A percentile compares a stretch with the other conserved stretches of the same genome.
Conservation (phyloP, 2,888 invertebrate species). For the Eutolmus rufibarbis region DNA sequence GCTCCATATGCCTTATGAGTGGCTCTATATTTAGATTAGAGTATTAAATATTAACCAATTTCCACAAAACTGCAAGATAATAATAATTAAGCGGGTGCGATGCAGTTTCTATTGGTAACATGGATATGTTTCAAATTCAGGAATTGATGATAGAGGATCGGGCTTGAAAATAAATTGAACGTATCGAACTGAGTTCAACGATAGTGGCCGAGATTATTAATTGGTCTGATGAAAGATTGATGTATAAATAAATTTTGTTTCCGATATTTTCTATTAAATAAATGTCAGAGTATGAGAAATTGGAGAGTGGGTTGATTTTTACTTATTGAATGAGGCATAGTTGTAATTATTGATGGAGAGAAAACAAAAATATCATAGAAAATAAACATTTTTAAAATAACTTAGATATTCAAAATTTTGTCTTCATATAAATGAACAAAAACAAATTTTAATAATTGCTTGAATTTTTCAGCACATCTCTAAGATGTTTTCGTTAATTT, state of each 20-base stretch:
- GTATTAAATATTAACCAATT: neutral
- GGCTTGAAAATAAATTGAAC: neutral
- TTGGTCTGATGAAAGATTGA: neutral
- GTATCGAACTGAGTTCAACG: neutral
- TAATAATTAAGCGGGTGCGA: neutral
- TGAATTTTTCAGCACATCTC: no score
- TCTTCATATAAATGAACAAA: no score
- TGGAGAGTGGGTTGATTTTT: neutral
- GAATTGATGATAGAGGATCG: neutral
- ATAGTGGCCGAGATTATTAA: neutral
- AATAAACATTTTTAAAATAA: neutral
- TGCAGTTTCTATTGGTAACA: neutral
- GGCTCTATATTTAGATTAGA: neutral
- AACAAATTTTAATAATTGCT: no score
- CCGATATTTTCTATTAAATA: neutral
- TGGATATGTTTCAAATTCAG: neutral
- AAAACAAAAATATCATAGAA: neutral
- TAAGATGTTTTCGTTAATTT: no score
- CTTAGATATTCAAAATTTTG: neutral
- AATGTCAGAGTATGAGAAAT: neutral
- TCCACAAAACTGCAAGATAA: neutral
- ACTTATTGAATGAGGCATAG: neutral
- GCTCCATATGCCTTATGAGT: slow-evolving; percentile 6
- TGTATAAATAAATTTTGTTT: neutral
- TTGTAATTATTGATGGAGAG: neutral